Percentiles rank a stretch among this genome's conserved stretches.
Evolutionary conservation across 2,113 vertebrate species (phyloP).

Genomic region (Chlorodrepanis virens): DNA sequence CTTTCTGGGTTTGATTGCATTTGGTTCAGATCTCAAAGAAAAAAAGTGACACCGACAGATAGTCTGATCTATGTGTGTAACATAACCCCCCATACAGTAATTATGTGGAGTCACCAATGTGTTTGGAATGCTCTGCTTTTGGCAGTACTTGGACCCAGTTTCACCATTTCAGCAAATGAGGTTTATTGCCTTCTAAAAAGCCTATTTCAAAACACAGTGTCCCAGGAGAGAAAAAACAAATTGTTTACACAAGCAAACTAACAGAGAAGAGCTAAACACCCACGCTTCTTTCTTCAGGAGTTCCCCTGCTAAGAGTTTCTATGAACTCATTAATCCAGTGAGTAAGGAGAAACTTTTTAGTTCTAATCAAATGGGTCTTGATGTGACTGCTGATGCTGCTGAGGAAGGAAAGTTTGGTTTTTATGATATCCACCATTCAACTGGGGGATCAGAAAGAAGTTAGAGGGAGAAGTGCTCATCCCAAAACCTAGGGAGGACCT

Average conservation of each 20-base stretch:
- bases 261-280: neutral
- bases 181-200: neutral
- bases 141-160: neutral
- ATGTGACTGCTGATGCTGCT: neutral
- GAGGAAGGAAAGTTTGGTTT: neutral
- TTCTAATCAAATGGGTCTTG: neutral
- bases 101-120: neutral
- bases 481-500: neutral
- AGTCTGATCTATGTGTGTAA: neutral
- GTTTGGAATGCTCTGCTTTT: neutral
- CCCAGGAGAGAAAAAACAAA: slow-evolving; percentile 23
- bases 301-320: neutral
- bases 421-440: neutral
- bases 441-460: neutral
- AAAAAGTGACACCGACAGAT: neutral
- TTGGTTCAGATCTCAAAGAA: neutral
- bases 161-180: neutral
- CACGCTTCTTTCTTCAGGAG: neutral
- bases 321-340: neutral
- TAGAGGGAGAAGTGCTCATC: neutral
- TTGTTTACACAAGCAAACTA: slow-evolving; percentile 14
- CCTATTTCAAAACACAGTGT: neutral
- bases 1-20: neutral
- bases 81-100: accelerated
- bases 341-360: neutral